A percentile compares a stretch with the other conserved stretches of the same genome.
Evolutionary conservation across 2,797 vertebrate genomes (phyloP).

Genomic region (Smutsia temminckii): DNA sequence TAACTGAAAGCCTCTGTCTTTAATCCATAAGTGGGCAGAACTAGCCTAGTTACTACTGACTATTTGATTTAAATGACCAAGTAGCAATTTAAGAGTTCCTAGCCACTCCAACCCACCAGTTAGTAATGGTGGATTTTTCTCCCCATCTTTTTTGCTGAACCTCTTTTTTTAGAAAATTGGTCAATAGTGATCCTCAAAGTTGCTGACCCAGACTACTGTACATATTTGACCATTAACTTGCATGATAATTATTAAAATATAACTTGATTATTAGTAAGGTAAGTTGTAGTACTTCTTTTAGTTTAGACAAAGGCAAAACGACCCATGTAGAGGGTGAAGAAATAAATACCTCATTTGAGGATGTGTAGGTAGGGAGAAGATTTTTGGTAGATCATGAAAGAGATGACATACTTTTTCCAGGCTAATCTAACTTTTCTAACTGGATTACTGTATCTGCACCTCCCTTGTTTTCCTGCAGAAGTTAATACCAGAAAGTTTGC

Average conservation of each 20-base stretch:
- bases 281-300: constrained; percentile 20
- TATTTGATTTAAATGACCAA: not conserved
- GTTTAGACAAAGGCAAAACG: constrained; percentile 15
- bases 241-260: not conserved
- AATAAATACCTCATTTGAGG: not conserved
- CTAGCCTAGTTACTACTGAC: not conserved
- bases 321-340: not conserved
- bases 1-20: not conserved
- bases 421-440: not conserved
- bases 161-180: not conserved
- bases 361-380: not conserved
- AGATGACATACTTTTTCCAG: not conserved
- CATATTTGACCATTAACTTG: not conserved
- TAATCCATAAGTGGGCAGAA: not conserved
- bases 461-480: constrained; percentile 45
- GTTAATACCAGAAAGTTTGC: constrained; percentile 22
- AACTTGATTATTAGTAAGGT: not conserved
- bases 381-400: not conserved
- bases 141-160: not conserved
- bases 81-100: not conserved
- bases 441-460: not conserved
- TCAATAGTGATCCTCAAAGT: not conserved
- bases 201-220: not conserved
- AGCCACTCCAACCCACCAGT: not conserved
- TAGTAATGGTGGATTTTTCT: not conserved